Base-by-base conservation (phyloP, 2,113 vertebrate genomes). In the Hyperoodon ampullatus region DNA sequence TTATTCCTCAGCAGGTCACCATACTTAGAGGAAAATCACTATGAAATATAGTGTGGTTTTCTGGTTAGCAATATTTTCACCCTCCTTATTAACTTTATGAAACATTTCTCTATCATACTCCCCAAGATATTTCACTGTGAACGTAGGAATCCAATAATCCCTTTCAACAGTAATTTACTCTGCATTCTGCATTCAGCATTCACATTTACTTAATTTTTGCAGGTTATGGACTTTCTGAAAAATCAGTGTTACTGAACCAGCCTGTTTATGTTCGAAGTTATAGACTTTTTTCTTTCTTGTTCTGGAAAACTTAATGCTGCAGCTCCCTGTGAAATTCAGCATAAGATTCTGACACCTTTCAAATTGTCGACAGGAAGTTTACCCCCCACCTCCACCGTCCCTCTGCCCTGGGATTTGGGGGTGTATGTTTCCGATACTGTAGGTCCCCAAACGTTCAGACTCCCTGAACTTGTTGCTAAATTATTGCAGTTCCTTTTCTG, bases 51-150 rank as follows among this genome's bases (percentile, higher is more conserved):
- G 86, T 78, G 68, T 94, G 95, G 90, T 92, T 98, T 98, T 98
- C 98, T 97, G 88, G 95, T 91, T 98, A 97, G 98, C 88, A 82
- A 50, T 93, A 90, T 97, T 97, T 94, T n/a, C 82, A 55, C 95
- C 95, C 86, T 96, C 94, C 94, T 97, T 97, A 98, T 98, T 97
- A 94, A 96, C 63, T 98, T 98, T 95, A 95, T 90, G 90, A 97
- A 97, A 94, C 82, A 90, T 95, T 97, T 72, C 89, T 98, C 94
- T 93, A 82, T 98, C 97, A 97, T 94, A 94, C 96, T 92, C 93
- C 95, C 61, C 60, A 21, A 28, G 72, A 70, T 61, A 78, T 70
- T 96, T 93, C 93, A 86, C 90, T 47, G 55, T 88, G 94, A 96
- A 81, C 26, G 7, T 28, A 78, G 92, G 90, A 82, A 85, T 90